A percentile compares a stretch with the other conserved stretches of the same genome.
phyloP scores from a whole-genome alignment of 1,140 invertebrate species.

The Holotrichia oblita region DNA sequence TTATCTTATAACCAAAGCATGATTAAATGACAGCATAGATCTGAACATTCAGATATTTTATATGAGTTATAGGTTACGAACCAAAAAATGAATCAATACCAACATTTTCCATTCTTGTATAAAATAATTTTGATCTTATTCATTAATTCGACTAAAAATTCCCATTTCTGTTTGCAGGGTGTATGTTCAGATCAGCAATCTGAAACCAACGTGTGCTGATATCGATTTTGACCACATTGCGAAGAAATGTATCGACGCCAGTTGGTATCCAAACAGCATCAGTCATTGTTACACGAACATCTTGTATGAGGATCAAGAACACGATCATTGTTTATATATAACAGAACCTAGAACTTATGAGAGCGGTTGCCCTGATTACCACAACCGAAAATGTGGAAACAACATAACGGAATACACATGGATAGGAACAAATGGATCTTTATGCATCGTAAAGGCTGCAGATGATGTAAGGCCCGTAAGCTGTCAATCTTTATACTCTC shows the following conservation, averaged over 20 bases:
- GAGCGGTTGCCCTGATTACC: neutral
- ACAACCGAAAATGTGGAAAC: neutral
- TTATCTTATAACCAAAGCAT: too few species aligned
- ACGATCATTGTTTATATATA: neutral
- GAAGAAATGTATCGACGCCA: neutral
- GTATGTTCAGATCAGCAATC: neutral
- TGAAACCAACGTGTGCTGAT: neutral
- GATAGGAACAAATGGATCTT: neutral
- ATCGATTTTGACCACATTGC: neutral
- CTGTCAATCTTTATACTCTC: slow-evolving; percentile 3
- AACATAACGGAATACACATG: neutral
- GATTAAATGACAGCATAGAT: too few species aligned
- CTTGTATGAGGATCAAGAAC: neutral
- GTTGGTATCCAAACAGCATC: neutral
- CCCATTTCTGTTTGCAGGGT: neutral
- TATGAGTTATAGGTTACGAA: too few species aligned
- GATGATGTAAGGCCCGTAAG: neutral
- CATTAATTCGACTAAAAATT: too few species aligned
- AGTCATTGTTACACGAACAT: neutral
- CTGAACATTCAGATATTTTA: too few species aligned
- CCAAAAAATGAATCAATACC: too few species aligned
- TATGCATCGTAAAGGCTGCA: neutral
- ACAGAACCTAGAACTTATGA: neutral
- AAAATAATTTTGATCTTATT: too few species aligned
- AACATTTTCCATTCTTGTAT: too few species aligned